Conservation (phyloP, 92 coral and sea anemone genomes). For the Bergia sp. region DNA sequence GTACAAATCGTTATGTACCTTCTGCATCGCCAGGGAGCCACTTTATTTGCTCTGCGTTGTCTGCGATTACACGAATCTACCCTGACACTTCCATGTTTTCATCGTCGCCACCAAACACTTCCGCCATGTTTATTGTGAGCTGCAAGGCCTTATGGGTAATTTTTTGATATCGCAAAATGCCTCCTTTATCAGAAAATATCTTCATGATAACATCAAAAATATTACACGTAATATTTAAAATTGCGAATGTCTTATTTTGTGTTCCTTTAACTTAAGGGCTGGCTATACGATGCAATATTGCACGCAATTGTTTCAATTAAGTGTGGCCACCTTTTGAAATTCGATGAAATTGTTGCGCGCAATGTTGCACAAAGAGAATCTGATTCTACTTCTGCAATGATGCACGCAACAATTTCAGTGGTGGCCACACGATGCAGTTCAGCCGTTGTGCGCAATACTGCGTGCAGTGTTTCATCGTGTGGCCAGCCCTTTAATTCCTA, state of each 20-base stretch:
- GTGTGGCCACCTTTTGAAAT: not conserved
- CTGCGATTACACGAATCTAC: constrained; percentile 17
- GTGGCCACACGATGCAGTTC: too few species aligned
- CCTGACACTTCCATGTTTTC: constrained; percentile 14
- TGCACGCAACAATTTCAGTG: not conserved
- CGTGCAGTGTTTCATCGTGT: too few species aligned
- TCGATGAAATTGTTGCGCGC: not conserved
- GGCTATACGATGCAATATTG: constrained; percentile 11
- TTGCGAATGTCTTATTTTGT: constrained; percentile 15
- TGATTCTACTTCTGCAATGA: not conserved
- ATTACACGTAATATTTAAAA: constrained; percentile 10
- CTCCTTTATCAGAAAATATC: constrained; percentile 9
- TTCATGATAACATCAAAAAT: constrained; percentile 11
- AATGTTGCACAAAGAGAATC: too few species aligned
- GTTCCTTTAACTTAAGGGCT: constrained; percentile 14
- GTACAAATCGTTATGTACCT: constrained; percentile 7
- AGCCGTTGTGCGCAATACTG: too few species aligned
- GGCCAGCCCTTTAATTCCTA: too few species aligned
- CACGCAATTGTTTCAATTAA: not conserved
- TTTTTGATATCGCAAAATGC: constrained; percentile 13
- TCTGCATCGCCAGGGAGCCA: constrained; percentile 13
- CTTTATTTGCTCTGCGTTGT: constrained; percentile 17
- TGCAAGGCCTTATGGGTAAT: constrained; percentile 15
- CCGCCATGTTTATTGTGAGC: constrained; percentile 18
- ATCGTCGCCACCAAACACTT: constrained; percentile 14